Base-by-base conservation (phyloP, 2,797 vertebrate species). In the Sparidentex hasta region DNA sequence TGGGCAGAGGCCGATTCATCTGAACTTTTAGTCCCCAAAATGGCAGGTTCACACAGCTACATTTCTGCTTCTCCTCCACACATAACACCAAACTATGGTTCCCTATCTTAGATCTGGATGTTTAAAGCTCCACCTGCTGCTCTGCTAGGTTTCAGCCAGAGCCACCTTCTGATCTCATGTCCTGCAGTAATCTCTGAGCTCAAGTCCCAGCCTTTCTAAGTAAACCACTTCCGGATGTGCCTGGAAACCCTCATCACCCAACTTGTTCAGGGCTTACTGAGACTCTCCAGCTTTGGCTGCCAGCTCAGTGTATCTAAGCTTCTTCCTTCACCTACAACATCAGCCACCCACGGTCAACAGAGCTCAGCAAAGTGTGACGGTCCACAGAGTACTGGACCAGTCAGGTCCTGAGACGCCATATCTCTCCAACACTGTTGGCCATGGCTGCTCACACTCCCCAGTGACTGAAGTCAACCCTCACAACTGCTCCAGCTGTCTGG, bases 281-380 rank as follows among this genome's bases (percentile, higher is more conserved):
- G 62, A 57, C 75, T 62, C 17, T 71, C 59, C 52, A 27, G 25
- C 70, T 61, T 38, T 7, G 64, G 71, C 82, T 62, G 52, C 65
- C 69, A 56, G 71, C 84, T 77, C 69, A 18, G 71, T 47, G 81
- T 56, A 6, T 82, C 29, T 79, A 81, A 82, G 78, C 80, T 47
- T 63, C 65, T 47, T 74, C 71, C 74, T 20, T 69, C 84, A 72
- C 70, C 64, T 54, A 13, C 20, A 61, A 54, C 69, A 54, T 21
- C 71, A 66, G 62, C 71, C 78, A 73, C 64, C 48, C 16, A 5
- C 1, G 7, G 71, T 47, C 25, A 71, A 5, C 33, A 27, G 64
- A 55, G 47, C 20, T 54, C 74, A 66, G 75, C 65, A 51, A 59
- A 63, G 73, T 25, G 70, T 55, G 33, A 68, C 33, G 13, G 62